Percentiles rank a stretch among this genome's conserved stretches.
Conservation (phyloP, 2,113 vertebrate genomes). For the Taurulus bubalis region DNA sequence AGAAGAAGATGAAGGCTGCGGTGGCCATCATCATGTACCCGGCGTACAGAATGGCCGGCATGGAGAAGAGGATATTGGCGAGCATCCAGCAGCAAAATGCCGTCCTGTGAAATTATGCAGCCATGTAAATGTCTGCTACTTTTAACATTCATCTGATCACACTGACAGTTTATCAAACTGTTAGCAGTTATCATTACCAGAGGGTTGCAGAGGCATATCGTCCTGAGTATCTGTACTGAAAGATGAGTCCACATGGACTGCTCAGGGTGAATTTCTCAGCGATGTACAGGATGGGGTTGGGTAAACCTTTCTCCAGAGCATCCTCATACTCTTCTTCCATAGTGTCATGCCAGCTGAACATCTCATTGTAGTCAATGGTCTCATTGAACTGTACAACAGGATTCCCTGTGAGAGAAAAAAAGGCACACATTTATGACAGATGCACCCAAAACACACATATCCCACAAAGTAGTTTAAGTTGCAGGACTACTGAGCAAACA, state of each 20-base stretch:
- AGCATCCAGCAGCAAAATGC: constrained; percentile 94
- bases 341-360: constrained; percentile 87
- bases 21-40: constrained; percentile 90
- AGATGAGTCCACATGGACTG: constrained; percentile 88
- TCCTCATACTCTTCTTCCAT: constrained; percentile 82
- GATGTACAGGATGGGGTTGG: constrained; percentile 93
- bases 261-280: constrained; percentile 90
- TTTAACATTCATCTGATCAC: neutral
- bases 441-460: neutral
- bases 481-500: neutral
- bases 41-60: constrained; percentile 90
- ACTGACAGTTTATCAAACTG: neutral
- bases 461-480: neutral
- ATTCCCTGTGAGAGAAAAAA: constrained; percentile 81
- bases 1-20: constrained; percentile 88
- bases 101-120: constrained; percentile 84
- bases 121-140: neutral
- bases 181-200: constrained; percentile 84
- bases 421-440: neutral
- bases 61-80: constrained; percentile 91
- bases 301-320: constrained; percentile 89
- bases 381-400: constrained; percentile 92
- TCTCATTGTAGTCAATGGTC: constrained; percentile 96
- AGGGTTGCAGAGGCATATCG: constrained; percentile 89
- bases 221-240: constrained; percentile 88